These are phyloP conservation scores for Hyles euphorbiae DNA, from an alignment of 1,140 invertebrate genomes.

Conservation along the genomic window DNA sequence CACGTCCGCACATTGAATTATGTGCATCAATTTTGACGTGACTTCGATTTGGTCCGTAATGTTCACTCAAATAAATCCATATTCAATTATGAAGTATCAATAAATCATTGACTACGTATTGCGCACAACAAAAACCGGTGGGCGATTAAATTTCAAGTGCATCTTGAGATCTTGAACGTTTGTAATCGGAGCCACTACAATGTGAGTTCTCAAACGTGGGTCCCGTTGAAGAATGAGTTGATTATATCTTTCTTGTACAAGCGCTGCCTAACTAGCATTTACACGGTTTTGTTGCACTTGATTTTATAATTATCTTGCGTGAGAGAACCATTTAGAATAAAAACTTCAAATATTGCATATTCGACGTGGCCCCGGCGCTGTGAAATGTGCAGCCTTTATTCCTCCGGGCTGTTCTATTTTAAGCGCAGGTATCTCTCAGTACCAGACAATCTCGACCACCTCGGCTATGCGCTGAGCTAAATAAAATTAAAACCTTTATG, in stretches of 20 bases:
- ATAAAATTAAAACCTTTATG: conserved; percentile 54
- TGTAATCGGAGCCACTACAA: conserved; percentile 41
- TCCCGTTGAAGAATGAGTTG: conserved; percentile 41
- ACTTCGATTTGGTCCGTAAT: conserved; percentile 43
- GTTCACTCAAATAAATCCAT: conserved; percentile 38
- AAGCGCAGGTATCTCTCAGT: conserved; percentile 44
- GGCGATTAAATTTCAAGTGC: conserved; percentile 48
- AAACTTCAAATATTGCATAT: too few species aligned
- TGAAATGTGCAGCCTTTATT: conserved; percentile 45
- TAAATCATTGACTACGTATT: conserved; percentile 8
- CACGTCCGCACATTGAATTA: conserved; percentile 46
- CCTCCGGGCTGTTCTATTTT: conserved; percentile 43
- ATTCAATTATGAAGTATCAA: conserved; percentile 25
- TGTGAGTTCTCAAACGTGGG: conserved; percentile 30
- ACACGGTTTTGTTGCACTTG: conserved; percentile 28
- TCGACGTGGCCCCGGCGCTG: conserved; percentile 17
- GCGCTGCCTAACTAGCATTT: conserved; percentile 41
- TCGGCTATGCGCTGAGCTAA: conserved; percentile 23
- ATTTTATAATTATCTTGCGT: conserved; percentile 6
- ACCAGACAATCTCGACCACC: conserved; percentile 36
- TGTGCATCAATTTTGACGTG: conserved; percentile 46
- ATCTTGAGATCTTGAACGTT: conserved; percentile 40
- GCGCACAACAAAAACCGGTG: conserved; percentile 23
- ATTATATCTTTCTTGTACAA: conserved; percentile 41
- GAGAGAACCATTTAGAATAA: too few species aligned